Conservation (phyloP, 2,888 invertebrate species). For the Sceliomorpha sp. region DNA sequence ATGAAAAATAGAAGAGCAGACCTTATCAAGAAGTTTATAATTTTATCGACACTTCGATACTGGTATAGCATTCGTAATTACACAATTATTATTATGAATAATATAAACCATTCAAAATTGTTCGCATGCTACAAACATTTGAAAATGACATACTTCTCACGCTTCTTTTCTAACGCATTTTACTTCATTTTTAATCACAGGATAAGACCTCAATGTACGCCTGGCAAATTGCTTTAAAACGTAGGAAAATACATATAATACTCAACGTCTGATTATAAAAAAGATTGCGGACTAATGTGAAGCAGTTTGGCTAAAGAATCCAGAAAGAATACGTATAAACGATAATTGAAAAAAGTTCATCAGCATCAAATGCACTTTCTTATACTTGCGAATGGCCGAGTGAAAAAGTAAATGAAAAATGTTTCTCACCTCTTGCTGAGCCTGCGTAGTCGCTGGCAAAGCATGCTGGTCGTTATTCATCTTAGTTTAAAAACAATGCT, state of each 20-base stretch:
- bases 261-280: no score
- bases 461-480: slow-evolving; percentile 81
- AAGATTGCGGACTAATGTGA: no score
- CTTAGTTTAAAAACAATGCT: slow-evolving; percentile 72
- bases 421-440: slow-evolving; percentile 77
- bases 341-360: slow-evolving; percentile 23
- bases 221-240: no score
- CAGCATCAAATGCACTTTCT: slow-evolving; percentile 18
- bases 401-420: slow-evolving; percentile 4
- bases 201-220: no score
- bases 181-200: slow-evolving; percentile 46
- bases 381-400: slow-evolving; percentile 28
- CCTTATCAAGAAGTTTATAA: no score
- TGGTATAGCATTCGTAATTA: no score
- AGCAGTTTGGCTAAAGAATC: slow-evolving; percentile 38
- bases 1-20: not conserved
- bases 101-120: slow-evolving; percentile 13
- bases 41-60: no score
- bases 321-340: slow-evolving; percentile 24
- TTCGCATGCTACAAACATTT: slow-evolving; percentile 3
- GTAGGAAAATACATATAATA: slow-evolving; percentile 24
- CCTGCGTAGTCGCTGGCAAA: slow-evolving; percentile 79
- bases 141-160: not conserved
- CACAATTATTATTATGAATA: not conserved
- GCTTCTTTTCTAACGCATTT: not conserved